Evolutionary conservation across 2,113 vertebrate species (phyloP).

Genomic region (Pongo pygmaeus): DNA sequence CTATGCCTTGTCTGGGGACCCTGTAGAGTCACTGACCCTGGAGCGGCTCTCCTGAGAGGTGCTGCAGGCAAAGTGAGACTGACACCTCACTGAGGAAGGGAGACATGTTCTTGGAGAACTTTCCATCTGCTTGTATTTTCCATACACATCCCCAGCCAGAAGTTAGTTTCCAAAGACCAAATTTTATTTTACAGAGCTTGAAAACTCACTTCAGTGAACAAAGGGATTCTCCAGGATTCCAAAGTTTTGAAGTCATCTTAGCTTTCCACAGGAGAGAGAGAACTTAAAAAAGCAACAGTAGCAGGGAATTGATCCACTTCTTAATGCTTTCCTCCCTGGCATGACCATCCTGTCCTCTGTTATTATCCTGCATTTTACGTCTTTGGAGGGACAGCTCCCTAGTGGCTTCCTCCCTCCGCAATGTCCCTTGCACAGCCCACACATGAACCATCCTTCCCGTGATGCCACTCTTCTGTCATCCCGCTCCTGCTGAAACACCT

Average conservation of each 20-base stretch:
- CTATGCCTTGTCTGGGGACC: neutral
- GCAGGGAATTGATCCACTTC: neutral
- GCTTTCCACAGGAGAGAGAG: neutral
- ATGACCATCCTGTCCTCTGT: too few species aligned
- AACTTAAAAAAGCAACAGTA: neutral
- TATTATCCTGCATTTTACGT: neutral
- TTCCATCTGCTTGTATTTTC: neutral
- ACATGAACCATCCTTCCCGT: neutral
- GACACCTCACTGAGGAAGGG: neutral
- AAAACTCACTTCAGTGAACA: neutral
- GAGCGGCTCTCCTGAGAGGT: neutral
- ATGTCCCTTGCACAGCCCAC: neutral
- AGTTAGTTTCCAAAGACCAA: neutral
- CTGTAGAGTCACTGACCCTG: too few species aligned
- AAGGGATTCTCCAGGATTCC: neutral
- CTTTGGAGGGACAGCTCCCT: neutral
- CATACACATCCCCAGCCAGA: neutral
- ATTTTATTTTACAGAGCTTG: neutral
- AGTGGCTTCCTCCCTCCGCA: neutral
- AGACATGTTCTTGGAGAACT: neutral
- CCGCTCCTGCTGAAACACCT: neutral
- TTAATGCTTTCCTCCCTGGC: too few species aligned
- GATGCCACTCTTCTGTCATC: neutral
- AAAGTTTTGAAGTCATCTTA: neutral
- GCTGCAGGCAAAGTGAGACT: neutral